A percentile compares a stretch with the other conserved stretches of the same genome.
These are phyloP conservation scores for Buceros bicornis DNA, from an alignment of 2,797 vertebrate species.

Conservation along the genomic window DNA sequence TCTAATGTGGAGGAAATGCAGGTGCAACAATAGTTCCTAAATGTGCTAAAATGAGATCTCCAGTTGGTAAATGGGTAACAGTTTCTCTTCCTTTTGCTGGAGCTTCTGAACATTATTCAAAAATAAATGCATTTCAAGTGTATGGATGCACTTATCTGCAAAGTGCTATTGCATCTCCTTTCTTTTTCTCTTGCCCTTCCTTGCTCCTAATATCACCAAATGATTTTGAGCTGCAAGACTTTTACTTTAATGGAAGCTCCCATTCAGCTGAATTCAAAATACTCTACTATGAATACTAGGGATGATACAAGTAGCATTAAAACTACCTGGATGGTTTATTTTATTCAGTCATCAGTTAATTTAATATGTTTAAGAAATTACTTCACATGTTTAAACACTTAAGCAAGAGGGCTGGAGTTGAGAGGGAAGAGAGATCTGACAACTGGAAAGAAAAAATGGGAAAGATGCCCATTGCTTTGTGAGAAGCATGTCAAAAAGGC, in stretches of 20 bases:
- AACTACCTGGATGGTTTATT: not conserved
- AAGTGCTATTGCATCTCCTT: not conserved
- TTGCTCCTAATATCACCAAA: not conserved
- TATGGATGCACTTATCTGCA: not conserved
- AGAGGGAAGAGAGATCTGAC: not conserved
- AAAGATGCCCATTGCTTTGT: not conserved
- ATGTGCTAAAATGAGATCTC: slow-evolving; percentile 5
- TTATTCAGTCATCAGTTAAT: not conserved
- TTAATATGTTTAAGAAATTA: not conserved
- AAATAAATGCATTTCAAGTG: slow-evolving; percentile 38
- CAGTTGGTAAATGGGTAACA: not conserved
- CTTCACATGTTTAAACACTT: not conserved
- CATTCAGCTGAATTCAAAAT: slow-evolving; percentile 22
- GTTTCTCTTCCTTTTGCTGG: not conserved
- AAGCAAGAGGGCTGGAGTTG: not conserved
- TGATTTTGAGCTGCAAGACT: not conserved
- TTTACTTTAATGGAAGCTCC: slow-evolving; percentile 27
- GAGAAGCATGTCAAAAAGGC: not conserved
- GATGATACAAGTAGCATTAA: not conserved
- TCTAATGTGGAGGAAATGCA: not conserved
- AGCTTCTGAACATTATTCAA: not conserved
- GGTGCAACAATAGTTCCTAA: not conserved
- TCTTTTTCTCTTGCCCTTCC: not conserved
- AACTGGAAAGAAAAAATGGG: not conserved
- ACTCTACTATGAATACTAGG: not conserved